These are phyloP conservation scores for Drosophila bocki DNA, from an alignment of 1,140 invertebrate species.

Conservation along the genomic window DNA sequence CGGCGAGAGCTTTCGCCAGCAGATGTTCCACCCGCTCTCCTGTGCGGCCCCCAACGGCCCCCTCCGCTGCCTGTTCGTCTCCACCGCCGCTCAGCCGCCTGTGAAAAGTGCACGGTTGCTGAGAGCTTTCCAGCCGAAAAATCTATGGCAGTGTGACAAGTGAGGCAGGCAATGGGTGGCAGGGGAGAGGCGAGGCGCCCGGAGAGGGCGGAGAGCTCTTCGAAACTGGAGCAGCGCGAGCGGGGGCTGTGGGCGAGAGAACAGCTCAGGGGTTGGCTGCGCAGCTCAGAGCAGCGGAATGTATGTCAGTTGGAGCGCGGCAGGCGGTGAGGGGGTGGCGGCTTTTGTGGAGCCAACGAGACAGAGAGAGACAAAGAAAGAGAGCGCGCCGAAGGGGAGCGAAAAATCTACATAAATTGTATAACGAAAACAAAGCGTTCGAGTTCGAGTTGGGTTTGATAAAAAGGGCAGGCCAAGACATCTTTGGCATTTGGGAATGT, in stretches of 20 bases:
- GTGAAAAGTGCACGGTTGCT: conserved; percentile 37
- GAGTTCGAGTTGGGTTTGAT: conserved; percentile 25
- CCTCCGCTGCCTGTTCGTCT: neutral
- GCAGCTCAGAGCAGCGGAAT: conserved; percentile 40
- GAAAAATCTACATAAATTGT: conserved; percentile 74
- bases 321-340: neutral
- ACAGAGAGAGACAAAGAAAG: conserved; percentile 10
- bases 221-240: conserved; percentile 70
- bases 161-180: conserved; percentile 57
- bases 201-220: conserved; percentile 56
- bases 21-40: conserved; percentile 58
- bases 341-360: conserved; percentile 19
- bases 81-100: conserved; percentile 14
- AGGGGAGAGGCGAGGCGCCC: neutral
- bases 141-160: conserved; percentile 80
- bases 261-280: conserved; percentile 37
- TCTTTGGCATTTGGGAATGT: conserved; percentile 53
- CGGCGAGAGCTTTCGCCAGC: conserved; percentile 63
- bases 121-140: conserved; percentile 68
- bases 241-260: neutral
- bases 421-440: conserved; percentile 67
- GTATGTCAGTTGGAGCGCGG: conserved; percentile 38
- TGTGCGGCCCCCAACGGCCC: conserved; percentile 21
- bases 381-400: conserved; percentile 22
- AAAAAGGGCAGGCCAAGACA: conserved; percentile 52